A percentile compares a stretch with the other conserved stretches of the same genome.
phyloP scores from a whole-genome alignment of 2,797 vertebrate genomes.

The Crocodylus rhombifer region DNA sequence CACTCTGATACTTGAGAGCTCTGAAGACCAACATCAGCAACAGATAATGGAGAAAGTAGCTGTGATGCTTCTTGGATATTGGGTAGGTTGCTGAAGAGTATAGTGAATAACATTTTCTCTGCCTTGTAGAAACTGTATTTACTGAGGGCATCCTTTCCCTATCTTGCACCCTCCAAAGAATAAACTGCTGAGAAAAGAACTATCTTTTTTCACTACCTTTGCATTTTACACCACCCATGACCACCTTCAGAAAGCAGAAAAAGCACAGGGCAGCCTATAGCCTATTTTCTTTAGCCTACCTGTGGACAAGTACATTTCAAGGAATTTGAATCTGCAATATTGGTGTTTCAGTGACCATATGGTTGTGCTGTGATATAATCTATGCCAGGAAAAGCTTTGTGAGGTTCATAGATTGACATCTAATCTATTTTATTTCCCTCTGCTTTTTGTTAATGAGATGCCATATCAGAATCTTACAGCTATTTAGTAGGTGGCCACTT shows the following conservation, averaged over 20 bases:
- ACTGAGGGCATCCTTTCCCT: no score
- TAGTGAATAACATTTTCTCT: rapidly evolving
- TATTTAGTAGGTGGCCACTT: not conserved
- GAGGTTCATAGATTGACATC: not conserved
- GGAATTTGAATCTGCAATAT: not conserved
- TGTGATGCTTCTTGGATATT: not conserved
- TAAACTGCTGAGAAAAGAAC: not conserved
- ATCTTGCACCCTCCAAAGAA: rapidly evolving
- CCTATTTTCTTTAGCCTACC: not conserved
- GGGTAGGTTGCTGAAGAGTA: rapidly evolving
- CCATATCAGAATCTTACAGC: not conserved
- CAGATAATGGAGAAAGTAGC: not conserved
- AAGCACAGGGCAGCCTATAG: not conserved
- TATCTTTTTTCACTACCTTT: not conserved
- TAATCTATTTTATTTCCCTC: conserved; percentile 14
- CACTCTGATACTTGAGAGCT: not conserved
- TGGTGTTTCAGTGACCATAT: not conserved
- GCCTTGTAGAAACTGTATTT: not conserved
- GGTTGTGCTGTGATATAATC: not conserved
- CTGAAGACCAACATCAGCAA: not conserved
- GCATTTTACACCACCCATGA: not conserved
- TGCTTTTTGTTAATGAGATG: conserved; percentile 2
- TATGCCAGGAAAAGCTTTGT: not conserved
- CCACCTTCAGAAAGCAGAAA: no score
- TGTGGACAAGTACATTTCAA: not conserved